Base-by-base conservation (phyloP, 2,888 invertebrate species). In the Rotaria socialis region DNA sequence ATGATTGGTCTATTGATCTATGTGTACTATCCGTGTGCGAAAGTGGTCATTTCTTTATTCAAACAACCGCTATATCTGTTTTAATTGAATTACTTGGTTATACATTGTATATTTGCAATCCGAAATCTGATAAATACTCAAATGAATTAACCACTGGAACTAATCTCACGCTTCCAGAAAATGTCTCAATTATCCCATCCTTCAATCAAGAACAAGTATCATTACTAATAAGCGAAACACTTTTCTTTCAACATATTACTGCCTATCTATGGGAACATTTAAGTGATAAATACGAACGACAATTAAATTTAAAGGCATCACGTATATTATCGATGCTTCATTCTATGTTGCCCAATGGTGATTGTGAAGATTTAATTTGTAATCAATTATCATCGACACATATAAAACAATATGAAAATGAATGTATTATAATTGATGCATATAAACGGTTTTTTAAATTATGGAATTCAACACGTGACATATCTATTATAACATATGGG, bases 391-490 rank as follows among this genome's bases (percentile, higher is more conserved):
- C 85, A 47, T 27, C 24, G 1, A 41, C 74, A 35, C 27, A 80
- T 80, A 80, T n/a, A 10, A 47, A 80, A 47, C 80, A 80, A 47
- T 80, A 80, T 47, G 80, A 80, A n/a, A 43, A 80, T 80, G 80
- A 80, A 47, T 80, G 22, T 4, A 43, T 47, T 24, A 11, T 80
- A 87, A 92, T 93, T n/a, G 93, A 93, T 88, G 93, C 93, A 52
- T 93, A 94, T 88, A 93, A 93, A 89, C 92, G 93, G 89, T 94
- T 94, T 89, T 92, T 93, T 19, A 91, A 93, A 16, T 91, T 95
- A 22, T 95, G 95, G 95, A 94, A 95, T 90, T 91, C 95, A 55
- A 94, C 95, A 0, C 91, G 95, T 85, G 94, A 94, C 88, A 58
- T 85, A 80, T 80, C 58, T 24, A 84, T 84, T 2, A 60, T 84